Evolutionary conservation across 2,797 vertebrate genomes (phyloP), one percentile per base, ranked within the genome.

Genomic region (Amniataba percoides): DNA sequence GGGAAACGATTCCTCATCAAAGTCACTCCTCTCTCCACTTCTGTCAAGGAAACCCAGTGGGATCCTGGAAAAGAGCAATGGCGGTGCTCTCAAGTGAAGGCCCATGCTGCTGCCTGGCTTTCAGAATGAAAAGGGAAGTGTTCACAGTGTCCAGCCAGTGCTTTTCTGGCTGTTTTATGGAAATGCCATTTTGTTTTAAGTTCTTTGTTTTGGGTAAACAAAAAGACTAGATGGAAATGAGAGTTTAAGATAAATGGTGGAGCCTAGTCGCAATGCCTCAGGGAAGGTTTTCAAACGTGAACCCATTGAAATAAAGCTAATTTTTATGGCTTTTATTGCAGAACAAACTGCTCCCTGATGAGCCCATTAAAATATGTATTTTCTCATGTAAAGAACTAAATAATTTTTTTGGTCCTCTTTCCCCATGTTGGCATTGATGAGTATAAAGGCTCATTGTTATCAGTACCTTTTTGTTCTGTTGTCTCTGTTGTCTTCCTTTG

Each of bases 41-140:
- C 83, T 90, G 86, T 89, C 80, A 86, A 77, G 81, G 83, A 91
- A 86, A 71, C 90, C 80, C 87, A 80, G 87, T 81, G 81, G 92
- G 85, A 94, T 82, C 40, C 78, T 78, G 71, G 84, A 78, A 85
- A 65, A 87, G 78, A 82, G 83, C 74, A 61, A 21, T 58, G 73
- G 65, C 6, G 45, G 46, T 36, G 80, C 84, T 80, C 79, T 80
- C 31, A 48, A 63, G 84, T 59, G 68, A 71, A 63, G 69, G 73
- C 85, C 83, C 68, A 31, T 18, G 64, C 72, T 74, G 86, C 80
- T 62, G 53, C 64, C 49, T 65, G 70, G 64, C 61, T 84, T 67
- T 79, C 51, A 75, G 69, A 80, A 42, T 86, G 27, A 85, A 88
- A 91, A 80, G 48, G 49, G 81, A 82, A 80, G 65, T 49, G 56